A percentile compares a stretch with the other conserved stretches of the same genome.
Evolutionary conservation across 35 echinoderm and acorn worm genomes (phyloP).

Genomic region (Ptychodera flava): DNA sequence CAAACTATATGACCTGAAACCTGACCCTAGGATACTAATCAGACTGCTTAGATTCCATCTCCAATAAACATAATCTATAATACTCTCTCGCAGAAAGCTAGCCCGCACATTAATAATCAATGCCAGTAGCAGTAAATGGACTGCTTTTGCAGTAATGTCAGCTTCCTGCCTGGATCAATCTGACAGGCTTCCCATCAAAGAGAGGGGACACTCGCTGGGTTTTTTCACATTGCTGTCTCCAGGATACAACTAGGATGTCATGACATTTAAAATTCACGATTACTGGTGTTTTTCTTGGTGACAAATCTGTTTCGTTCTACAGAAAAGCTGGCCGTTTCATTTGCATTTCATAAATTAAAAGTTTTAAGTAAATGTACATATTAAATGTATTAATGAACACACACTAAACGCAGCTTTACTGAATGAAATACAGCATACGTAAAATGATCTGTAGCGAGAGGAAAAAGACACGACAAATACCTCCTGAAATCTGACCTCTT

Average conservation of each 20-base stretch:
- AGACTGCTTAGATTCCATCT: not conserved
- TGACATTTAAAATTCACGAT: too few relatives aligned
- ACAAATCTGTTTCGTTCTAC: too few relatives aligned
- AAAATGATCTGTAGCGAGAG: too few relatives aligned
- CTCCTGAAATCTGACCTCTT: too few relatives aligned
- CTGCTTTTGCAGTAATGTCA: not conserved
- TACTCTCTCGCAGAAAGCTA: not conserved
- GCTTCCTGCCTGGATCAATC: not conserved
- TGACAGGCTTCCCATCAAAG: not conserved
- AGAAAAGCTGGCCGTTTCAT: too few relatives aligned
- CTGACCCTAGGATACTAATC: not conserved
- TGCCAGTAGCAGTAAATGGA: not conserved
- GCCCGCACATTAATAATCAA: not conserved
- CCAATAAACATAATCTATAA: constrained; percentile 2
- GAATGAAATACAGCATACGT: too few relatives aligned
- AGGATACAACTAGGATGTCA: too few relatives aligned
- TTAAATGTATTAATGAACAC: not conserved
- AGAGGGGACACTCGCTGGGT: not conserved
- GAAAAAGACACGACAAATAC: too few relatives aligned
- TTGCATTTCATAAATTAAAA: not conserved
- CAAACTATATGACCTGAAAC: not conserved
- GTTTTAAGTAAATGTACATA: constrained; percentile 2
- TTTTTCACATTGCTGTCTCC: not conserved
- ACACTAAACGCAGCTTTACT: too few relatives aligned
- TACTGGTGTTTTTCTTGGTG: too few relatives aligned